phyloP scores from a whole-genome alignment of 2,797 vertebrate genomes.

The Gymnothorax javanicus region DNA sequence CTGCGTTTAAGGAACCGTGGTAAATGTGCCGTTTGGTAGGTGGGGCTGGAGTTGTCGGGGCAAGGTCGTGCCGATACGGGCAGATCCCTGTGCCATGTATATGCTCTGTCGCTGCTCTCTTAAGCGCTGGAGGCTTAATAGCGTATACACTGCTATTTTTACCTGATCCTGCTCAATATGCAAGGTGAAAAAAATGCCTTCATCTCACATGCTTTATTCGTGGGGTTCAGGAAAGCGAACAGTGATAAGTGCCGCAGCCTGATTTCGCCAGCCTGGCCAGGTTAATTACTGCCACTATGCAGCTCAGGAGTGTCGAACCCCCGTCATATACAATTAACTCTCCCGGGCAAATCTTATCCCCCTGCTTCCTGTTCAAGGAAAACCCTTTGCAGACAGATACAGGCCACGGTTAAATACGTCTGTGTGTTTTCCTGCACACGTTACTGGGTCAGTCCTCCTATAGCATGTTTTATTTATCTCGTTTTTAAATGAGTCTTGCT shows the following conservation, averaged over 20 bases:
- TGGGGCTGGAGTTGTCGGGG: neutral
- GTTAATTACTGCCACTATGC: conserved; percentile 39
- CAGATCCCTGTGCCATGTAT: neutral
- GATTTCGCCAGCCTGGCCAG: conserved; percentile 29
- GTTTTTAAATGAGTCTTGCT: conserved; percentile 67
- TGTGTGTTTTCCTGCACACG: conserved; percentile 35
- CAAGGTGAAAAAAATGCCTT: conserved; percentile 24
- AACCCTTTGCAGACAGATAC: conserved; percentile 55
- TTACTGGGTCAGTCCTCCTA: conserved; percentile 62
- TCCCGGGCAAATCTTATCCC: conserved; percentile 47
- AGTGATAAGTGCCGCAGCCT: conserved; percentile 43
- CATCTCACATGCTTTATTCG: conserved; percentile 38
- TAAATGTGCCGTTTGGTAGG: neutral
- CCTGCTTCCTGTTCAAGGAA: conserved; percentile 32
- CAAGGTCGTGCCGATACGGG: neutral
- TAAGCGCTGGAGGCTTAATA: conserved; percentile 8
- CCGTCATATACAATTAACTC: conserved; percentile 47
- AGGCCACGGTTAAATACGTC: conserved; percentile 59
- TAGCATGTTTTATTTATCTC: conserved; percentile 57
- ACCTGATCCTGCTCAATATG: conserved; percentile 25
- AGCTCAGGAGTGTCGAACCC: conserved; percentile 40
- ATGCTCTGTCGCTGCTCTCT: neutral
- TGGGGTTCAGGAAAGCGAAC: conserved; percentile 35
- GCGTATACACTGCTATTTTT: conserved; percentile 26
- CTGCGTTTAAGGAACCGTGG: neutral